Conservation (phyloP, 35 echinoderm and acorn worm genomes). For the Hemicentrotus pulcherrimus region DNA sequence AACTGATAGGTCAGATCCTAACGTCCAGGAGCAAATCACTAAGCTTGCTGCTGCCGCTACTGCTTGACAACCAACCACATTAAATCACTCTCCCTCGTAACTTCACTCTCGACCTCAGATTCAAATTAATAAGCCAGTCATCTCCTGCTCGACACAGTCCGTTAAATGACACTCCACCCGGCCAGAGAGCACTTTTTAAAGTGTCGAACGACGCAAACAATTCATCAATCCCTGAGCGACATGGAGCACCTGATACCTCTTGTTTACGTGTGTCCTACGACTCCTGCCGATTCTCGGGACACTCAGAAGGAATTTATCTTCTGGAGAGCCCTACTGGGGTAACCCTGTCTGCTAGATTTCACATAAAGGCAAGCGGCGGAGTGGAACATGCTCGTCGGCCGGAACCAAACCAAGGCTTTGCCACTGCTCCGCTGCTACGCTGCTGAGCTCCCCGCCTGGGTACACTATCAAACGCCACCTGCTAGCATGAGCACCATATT, state of each 20-base stretch:
- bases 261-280: constrained; percentile 29
- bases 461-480: not conserved
- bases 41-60: not conserved
- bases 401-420: constrained; percentile 45
- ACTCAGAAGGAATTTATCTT: not conserved
- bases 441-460: not conserved
- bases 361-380: constrained; percentile 7
- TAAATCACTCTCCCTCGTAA: constrained; percentile 25
- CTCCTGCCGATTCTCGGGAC: not conserved
- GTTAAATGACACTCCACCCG: not conserved
- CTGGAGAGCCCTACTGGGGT: not conserved
- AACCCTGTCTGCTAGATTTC: constrained; percentile 16
- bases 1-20: not conserved
- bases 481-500: constrained; percentile 24
- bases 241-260: not conserved
- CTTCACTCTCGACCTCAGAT: constrained; percentile 12
- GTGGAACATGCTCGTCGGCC: constrained; percentile 21
- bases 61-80: constrained; percentile 1
- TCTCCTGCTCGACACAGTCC: not conserved
- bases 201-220: constrained; percentile 34
- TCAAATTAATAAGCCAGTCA: constrained; percentile 31
- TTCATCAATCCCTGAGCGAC: constrained; percentile 18
- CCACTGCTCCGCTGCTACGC: not conserved
- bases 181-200: constrained; percentile 22
- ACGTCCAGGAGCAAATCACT: not conserved